phyloP scores from a whole-genome alignment of 2,797 vertebrate genomes.

The Australoheros facetus region DNA sequence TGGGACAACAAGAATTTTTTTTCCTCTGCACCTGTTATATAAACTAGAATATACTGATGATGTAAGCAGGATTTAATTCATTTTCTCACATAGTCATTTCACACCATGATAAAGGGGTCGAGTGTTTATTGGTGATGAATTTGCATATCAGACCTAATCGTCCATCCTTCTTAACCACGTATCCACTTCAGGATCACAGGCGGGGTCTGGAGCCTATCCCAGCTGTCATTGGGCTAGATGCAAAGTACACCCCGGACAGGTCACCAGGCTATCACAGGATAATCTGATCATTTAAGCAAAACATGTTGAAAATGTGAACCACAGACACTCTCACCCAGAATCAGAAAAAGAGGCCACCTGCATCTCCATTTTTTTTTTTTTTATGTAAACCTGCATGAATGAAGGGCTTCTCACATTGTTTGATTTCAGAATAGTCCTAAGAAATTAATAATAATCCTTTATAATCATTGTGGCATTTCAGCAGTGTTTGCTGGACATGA shows the following conservation, averaged over 20 bases:
- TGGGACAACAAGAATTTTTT: accelerated
- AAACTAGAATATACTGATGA: background rate
- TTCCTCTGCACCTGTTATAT: background rate
- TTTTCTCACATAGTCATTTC: background rate
- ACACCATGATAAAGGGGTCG: background rate
- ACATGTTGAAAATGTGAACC: background rate
- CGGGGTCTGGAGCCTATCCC: background rate
- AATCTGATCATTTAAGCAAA: background rate
- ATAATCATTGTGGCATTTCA: background rate
- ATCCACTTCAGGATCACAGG: background rate
- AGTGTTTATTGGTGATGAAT: background rate
- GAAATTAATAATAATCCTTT: background rate
- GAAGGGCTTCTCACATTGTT: background rate
- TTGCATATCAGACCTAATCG: background rate
- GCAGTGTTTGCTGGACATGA: background rate
- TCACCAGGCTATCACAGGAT: background rate
- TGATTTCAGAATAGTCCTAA: background rate
- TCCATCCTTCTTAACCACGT: too few species aligned
- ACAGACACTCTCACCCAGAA: background rate
- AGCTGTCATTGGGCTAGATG: too few species aligned
- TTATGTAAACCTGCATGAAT: background rate
- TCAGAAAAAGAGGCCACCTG: background rate
- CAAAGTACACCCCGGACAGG: too few species aligned
- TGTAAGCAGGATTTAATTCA: background rate
- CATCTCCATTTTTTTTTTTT: background rate